These are phyloP conservation scores for Triplophysa yarkandensis DNA, from an alignment of 2,797 vertebrate species.

Conservation along the genomic window DNA sequence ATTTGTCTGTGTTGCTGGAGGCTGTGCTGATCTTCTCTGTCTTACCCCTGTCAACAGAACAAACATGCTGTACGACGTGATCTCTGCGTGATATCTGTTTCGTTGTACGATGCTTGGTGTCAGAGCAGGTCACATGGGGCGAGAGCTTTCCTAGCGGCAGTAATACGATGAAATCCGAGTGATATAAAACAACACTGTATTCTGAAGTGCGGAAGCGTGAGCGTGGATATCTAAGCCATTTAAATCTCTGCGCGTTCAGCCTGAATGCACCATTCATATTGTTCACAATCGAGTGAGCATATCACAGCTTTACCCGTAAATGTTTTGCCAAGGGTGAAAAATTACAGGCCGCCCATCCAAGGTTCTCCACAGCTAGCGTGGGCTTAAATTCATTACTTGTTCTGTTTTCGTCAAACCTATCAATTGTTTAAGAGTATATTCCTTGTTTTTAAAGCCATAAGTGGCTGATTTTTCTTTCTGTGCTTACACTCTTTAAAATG, in stretches of 20 bases:
- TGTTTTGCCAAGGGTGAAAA: conserved; percentile 28
- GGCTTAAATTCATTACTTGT: not conserved
- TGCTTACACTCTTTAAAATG: not conserved
- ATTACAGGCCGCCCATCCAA: not conserved
- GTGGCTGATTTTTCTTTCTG: not conserved
- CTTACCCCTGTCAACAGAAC: conserved; percentile 18
- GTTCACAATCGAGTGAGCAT: conserved; percentile 23
- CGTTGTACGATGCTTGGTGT: not conserved
- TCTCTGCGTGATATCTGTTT: conserved; percentile 16
- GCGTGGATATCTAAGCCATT: conserved; percentile 29
- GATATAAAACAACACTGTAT: conserved; percentile 63
- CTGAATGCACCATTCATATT: conserved; percentile 23
- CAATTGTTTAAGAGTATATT: conserved; percentile 9
- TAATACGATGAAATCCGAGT: conserved; percentile 59
- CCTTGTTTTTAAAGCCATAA: not conserved
- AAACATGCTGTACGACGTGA: not conserved
- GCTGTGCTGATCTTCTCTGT: conserved; percentile 40
- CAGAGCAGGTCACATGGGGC: not conserved
- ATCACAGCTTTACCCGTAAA: conserved; percentile 16
- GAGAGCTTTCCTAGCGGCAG: conserved; percentile 15
- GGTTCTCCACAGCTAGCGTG: conserved; percentile 2
- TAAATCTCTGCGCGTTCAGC: conserved; percentile 27
- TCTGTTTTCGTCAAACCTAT: conserved; percentile 2
- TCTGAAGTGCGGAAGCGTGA: conserved; percentile 42
- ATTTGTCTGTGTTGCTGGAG: conserved; percentile 64